Evolutionary conservation across 2,888 invertebrate species (phyloP).

Genomic region (Ceramica pisi): DNA sequence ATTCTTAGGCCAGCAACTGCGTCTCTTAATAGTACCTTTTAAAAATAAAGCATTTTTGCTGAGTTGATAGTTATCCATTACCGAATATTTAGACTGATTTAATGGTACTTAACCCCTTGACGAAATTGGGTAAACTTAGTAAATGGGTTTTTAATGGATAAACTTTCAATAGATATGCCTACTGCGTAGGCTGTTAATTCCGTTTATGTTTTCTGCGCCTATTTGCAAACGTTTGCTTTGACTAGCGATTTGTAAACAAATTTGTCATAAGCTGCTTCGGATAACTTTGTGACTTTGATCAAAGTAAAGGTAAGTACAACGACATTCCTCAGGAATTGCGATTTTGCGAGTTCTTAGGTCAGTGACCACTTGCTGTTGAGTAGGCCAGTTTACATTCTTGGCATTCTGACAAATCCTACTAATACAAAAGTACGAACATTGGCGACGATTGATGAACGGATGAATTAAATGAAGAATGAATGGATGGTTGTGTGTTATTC

Average conservation of each 20-base stretch:
- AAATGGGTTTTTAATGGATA: constrained; percentile 73
- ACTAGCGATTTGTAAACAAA: constrained; percentile 18
- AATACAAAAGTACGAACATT: too few species aligned
- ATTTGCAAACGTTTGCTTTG: constrained; percentile 23
- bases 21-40: constrained; percentile 1
- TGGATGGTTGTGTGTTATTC: too few species aligned
- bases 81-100: constrained; percentile 67
- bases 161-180: constrained; percentile 70
- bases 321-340: neutral
- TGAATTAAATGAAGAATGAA: too few species aligned
- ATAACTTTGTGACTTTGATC: constrained; percentile 10
- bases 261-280: constrained; percentile 8
- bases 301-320: neutral
- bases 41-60: constrained; percentile 59
- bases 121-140: constrained; percentile 70
- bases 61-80: constrained; percentile 67
- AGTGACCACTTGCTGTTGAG: neutral
- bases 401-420: too few species aligned
- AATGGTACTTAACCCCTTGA: constrained; percentile 67
- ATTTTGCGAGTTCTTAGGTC: neutral
- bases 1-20: neutral
- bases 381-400: neutral
- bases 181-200: constrained; percentile 50
- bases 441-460: too few species aligned
- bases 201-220: constrained; percentile 50